Conservation (phyloP, 2,113 vertebrate genomes). For the Xenotilapia flavipinnis region DNA sequence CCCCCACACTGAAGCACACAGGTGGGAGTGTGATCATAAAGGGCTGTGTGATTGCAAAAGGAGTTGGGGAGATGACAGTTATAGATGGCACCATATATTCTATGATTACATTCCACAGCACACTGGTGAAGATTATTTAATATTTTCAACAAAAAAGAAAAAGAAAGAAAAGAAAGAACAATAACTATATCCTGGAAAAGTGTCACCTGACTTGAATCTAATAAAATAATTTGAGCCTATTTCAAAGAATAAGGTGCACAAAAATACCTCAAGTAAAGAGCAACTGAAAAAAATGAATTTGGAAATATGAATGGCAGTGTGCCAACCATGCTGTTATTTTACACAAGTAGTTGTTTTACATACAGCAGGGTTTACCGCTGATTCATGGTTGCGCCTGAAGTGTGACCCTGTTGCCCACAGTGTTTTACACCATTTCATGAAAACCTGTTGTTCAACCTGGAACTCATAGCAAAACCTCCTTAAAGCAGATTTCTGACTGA, state of each 20-base stretch:
- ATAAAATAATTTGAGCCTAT: background rate
- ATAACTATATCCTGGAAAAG: background rate
- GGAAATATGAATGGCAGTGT: background rate
- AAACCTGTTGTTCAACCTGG: background rate
- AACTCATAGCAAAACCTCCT: background rate
- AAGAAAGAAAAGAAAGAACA: background rate
- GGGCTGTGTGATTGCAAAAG: background rate
- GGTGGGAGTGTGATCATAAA: background rate
- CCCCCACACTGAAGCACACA: background rate
- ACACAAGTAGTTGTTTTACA: background rate
- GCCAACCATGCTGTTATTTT: background rate
- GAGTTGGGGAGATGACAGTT: background rate
- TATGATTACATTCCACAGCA: background rate
- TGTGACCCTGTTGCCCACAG: background rate
- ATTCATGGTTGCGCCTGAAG: background rate
- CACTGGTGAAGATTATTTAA: background rate
- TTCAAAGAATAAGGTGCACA: background rate
- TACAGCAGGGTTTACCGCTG: background rate
- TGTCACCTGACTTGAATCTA: background rate
- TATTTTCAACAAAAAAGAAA: background rate
- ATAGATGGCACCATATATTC: background rate
- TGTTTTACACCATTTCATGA: background rate
- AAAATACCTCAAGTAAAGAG: background rate
- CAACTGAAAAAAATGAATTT: background rate
- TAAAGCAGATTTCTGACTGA: background rate